These are phyloP conservation scores for Diadema setosum DNA, from an alignment of 35 echinoderm and acorn worm genomes.

Conservation along the genomic window DNA sequence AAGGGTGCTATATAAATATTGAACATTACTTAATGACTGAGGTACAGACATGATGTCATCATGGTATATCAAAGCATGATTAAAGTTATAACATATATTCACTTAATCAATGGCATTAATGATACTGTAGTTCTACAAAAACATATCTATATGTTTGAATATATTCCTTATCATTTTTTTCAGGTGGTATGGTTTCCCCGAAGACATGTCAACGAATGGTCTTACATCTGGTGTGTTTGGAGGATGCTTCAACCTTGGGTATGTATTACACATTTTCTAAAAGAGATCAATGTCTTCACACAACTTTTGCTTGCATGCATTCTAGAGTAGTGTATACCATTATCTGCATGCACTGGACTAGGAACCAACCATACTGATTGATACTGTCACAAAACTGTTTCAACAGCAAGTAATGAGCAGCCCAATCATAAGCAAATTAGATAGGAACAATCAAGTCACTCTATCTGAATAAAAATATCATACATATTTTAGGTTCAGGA, in stretches of 20 bases:
- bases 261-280: too few species aligned
- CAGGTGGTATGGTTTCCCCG: constrained; percentile 10
- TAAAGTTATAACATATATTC: not conserved
- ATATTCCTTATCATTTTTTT: not conserved
- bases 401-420: too few species aligned
- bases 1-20: not conserved
- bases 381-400: too few species aligned
- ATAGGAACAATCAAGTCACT: too few species aligned
- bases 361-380: too few species aligned
- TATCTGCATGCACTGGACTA: too few species aligned
- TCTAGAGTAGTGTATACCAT: too few species aligned
- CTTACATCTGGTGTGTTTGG: not conserved
- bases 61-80: not conserved
- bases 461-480: too few species aligned
- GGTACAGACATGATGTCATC: not conserved
- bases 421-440: too few species aligned
- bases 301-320: too few species aligned
- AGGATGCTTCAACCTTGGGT: not conserved
- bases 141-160: not conserved
- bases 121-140: not conserved
- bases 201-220: constrained; percentile 12
- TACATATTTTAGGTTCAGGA: too few species aligned
- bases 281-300: too few species aligned
- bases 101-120: not conserved
- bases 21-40: not conserved